A percentile compares a stretch with the other conserved stretches of the same genome.
These are phyloP conservation scores for Chironomus tepperi DNA, from an alignment of 1,140 invertebrate genomes.

Conservation along the genomic window DNA sequence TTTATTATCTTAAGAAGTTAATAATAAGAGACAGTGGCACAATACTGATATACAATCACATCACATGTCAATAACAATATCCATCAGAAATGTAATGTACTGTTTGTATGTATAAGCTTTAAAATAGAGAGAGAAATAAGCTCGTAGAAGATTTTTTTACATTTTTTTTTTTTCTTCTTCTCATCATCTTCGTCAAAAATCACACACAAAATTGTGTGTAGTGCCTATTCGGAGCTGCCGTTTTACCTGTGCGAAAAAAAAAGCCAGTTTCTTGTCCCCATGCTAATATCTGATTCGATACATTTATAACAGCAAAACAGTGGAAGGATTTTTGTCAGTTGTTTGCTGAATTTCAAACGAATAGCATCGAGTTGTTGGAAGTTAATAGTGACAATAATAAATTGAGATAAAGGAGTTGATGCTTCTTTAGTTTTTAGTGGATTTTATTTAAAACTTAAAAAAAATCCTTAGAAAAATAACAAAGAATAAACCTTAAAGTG, in stretches of 20 bases:
- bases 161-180: not conserved
- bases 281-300: not conserved
- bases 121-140: no score
- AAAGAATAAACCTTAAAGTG: not conserved
- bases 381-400: not conserved
- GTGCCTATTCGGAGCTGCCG: not conserved
- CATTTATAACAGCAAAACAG: not conserved
- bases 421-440: not conserved
- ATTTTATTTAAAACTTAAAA: not conserved
- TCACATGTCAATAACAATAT: no score
- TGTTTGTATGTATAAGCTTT: no score
- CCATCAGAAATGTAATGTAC: no score
- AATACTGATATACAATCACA: no score
- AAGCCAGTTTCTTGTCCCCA: not conserved
- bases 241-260: not conserved
- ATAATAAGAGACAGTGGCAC: no score
- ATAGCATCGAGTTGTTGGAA: not conserved
- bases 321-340: constrained; percentile 17
- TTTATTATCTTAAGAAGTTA: no score
- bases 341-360: not conserved
- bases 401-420: no score
- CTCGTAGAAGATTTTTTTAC: no score
- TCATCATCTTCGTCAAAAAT: not conserved
- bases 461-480: not conserved
- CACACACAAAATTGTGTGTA: not conserved